Percentiles rank a stretch among this genome's conserved stretches.
Conservation (phyloP, 2,888 invertebrate species). For the Limnephilus rhombicus region DNA sequence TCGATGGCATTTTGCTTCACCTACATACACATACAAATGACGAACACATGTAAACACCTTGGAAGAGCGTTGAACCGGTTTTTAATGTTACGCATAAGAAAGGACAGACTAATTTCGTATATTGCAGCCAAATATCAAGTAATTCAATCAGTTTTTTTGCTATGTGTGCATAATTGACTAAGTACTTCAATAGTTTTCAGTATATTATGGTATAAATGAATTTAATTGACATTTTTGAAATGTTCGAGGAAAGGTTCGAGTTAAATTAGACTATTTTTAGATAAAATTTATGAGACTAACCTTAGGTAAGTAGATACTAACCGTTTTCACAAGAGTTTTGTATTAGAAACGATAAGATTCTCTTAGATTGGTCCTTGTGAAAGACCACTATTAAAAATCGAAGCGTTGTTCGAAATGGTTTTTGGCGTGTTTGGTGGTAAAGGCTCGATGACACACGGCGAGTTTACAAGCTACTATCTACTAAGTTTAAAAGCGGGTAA, state of each 20-base stretch:
- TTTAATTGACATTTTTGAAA: not conserved
- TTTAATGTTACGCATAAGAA: not conserved
- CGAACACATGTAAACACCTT: not conserved
- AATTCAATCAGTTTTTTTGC: not conserved
- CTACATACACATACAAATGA: not conserved
- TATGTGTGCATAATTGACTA: not conserved
- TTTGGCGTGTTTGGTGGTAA: no score
- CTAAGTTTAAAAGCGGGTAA: no score
- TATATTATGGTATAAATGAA: not conserved
- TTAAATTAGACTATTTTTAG: not conserved
- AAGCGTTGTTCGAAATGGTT: no score
- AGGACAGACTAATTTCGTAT: not conserved
- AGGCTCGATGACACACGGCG: no score
- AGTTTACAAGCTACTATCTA: no score
- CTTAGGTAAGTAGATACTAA: not conserved
- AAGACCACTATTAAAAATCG: no score
- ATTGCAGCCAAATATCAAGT: not conserved
- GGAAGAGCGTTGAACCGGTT: not conserved
- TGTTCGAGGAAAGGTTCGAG: not conserved
- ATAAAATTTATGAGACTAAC: not conserved
- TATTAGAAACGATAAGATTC: not conserved
- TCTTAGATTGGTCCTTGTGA: no score
- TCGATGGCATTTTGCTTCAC: not conserved
- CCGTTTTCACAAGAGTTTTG: not conserved
- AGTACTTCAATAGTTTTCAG: not conserved